Base-by-base conservation (phyloP, 2,113 vertebrate genomes). In the Chaetops frenatus region DNA sequence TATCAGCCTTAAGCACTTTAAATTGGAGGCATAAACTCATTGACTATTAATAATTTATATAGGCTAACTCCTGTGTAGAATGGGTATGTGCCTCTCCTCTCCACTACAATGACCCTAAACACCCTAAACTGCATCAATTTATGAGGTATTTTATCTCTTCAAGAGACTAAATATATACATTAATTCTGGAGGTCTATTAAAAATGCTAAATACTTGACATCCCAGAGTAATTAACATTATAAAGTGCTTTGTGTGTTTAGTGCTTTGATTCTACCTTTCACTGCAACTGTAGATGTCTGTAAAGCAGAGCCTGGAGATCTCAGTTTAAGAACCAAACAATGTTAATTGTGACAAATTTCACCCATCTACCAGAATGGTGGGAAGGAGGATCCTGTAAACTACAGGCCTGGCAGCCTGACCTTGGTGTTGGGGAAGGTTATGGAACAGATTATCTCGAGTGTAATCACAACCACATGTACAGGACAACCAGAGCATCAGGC, bases 161-260 rank as follows among this genome's bases (percentile, higher is more conserved):
- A 90, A 62, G 50, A 81, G 44, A 86, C 48, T 53, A 90, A 90
- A 82, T 17, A 61, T 2, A 38, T 21, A 60, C 0, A 48, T 57
- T 60, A 57, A 85, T 77, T 80, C 53, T 29, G 42, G 33, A 86
- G 29, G 38, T 47, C 20, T 89, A 24, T 71, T 89, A 54, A 80
- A 91, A 92, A 81, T 64, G 24, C 25, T 76, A 76, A 70, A 78
- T 58, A 89, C 27, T 11, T 50, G n/a, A 80, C 70, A 88, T 54
- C 27, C 11, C 29, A 73, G 17, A 61, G 18, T 79, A 86, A 88
- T 51, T 90, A 83, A 57, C 16, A 25, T 69, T 58, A 58, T 12
- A 88, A 70, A 95, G 24, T 42, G 81, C 38, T 73, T 81, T 0
- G 50, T 1, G 1, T 31, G 3, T 42, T 72, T 65, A 56, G 5